Evolutionary conservation across 2,113 vertebrate genomes (phyloP).

Genomic region (Callionymus lyra): DNA sequence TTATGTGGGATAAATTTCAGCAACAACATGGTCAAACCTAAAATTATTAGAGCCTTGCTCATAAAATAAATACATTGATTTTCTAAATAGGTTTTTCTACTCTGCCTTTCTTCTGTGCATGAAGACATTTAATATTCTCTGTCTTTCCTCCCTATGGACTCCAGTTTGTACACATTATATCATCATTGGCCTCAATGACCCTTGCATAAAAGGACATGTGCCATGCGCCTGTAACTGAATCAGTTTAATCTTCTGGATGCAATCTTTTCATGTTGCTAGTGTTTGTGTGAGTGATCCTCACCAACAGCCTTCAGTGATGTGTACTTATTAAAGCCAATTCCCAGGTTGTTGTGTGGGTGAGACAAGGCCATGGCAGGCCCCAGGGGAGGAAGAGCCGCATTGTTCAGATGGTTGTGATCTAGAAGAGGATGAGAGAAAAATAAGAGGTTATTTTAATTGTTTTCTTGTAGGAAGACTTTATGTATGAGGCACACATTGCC

Average conservation of each 20-base stretch:
- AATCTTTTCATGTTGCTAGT: not conserved
- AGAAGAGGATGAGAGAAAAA: conserved; percentile 8
- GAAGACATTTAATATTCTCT: not conserved
- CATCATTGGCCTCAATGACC: not conserved
- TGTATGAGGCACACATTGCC: too few relatives aligned
- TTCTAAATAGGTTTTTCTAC: conserved; percentile 11
- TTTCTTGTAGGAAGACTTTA: too few relatives aligned
- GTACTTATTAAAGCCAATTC: conserved; percentile 69
- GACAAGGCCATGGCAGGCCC: conserved; percentile 65
- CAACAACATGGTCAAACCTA: conserved; percentile 7
- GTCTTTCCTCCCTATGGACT: conserved; percentile 2
- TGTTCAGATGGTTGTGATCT: conserved; percentile 71
- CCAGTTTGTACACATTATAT: not conserved
- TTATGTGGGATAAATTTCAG: conserved; percentile 6
- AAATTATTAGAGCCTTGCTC: conserved; percentile 12
- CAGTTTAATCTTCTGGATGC: too few relatives aligned
- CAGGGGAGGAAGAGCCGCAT: conserved; percentile 58
- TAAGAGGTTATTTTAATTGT: not conserved
- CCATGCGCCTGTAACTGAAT: too few relatives aligned
- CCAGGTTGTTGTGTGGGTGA: conserved; percentile 71
- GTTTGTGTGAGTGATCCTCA: conserved; percentile 35
- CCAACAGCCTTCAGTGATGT: conserved; percentile 65
- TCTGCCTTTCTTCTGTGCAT: not conserved
- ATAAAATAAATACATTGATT: conserved; percentile 19
- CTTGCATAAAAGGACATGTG: too few relatives aligned